phyloP scores from a whole-genome alignment of 2,113 vertebrate species.

The Dryoscopus gambensis region DNA sequence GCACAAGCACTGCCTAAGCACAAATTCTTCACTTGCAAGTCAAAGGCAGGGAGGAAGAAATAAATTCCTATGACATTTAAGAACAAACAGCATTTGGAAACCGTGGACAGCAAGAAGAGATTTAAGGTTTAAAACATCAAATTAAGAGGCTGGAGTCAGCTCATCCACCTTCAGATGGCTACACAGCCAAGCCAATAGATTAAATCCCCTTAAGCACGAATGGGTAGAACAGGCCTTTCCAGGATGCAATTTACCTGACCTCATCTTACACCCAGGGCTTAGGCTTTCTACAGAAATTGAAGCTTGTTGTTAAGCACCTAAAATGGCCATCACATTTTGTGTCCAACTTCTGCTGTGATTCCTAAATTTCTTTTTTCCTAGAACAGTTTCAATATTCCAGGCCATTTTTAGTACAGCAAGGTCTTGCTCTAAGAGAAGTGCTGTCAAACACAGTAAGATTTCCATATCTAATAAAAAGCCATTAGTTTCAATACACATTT shows the following conservation, averaged over 20 bases:
- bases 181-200: neutral
- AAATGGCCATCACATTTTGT: accelerated
- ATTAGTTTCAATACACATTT: neutral
- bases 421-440: neutral
- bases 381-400: neutral
- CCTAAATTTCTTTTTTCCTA: neutral
- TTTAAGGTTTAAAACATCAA: neutral
- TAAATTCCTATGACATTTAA: accelerated
- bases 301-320: neutral
- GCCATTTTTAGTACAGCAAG: neutral
- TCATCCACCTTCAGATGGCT: neutral
- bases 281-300: neutral
- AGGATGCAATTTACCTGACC: neutral
- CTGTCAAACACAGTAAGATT: neutral
- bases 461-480: neutral
- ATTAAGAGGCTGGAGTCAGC: neutral
- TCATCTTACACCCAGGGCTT: neutral
- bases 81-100: neutral
- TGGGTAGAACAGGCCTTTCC: accelerated
- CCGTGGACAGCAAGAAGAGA: neutral
- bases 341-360: neutral
- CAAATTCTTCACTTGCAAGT: neutral
- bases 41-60: neutral
- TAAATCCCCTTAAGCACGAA: neutral
- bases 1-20: neutral